Conservation (phyloP, 2,888 invertebrate genomes). For the Drosophila cracens region DNA sequence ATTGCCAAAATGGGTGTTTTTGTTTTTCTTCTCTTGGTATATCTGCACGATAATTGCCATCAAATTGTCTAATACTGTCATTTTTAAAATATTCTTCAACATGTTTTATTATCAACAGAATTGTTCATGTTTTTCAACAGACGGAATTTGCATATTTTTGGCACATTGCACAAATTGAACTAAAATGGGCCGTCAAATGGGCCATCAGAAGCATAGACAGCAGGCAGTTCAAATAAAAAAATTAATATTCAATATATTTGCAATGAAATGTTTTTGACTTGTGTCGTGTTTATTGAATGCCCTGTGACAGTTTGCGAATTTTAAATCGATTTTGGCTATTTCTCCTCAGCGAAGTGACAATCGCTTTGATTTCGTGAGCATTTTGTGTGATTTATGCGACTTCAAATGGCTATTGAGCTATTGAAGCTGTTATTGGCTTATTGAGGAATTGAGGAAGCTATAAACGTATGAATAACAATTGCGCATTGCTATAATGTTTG, state of each 20-base stretch:
- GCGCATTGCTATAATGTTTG: conserved; percentile 13
- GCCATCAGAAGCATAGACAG: conserved; percentile 38
- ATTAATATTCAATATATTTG: conserved; percentile 76
- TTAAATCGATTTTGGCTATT: conserved; percentile 53
- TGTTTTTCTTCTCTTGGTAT: neutral
- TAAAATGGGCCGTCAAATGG: conserved; percentile 55
- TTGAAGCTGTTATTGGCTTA: conserved; percentile 20
- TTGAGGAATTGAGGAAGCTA: conserved; percentile 55
- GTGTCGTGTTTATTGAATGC: conserved; percentile 62
- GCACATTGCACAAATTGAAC: conserved; percentile 64
- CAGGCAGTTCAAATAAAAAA: conserved; percentile 25
- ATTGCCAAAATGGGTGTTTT: neutral
- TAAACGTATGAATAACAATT: conserved; percentile 36
- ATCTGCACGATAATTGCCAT: conserved; percentile 28
- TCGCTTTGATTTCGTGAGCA: conserved; percentile 53
- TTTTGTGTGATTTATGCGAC: conserved; percentile 65
- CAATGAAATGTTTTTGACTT: conserved; percentile 72
- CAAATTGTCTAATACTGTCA: conserved; percentile 34
- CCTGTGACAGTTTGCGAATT: conserved; percentile 72
- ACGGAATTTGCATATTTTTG: conserved; percentile 58
- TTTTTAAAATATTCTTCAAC: conserved; percentile 47
- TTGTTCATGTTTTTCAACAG: conserved; percentile 50
- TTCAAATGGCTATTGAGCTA: conserved; percentile 29
- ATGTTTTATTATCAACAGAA: conserved; percentile 60
- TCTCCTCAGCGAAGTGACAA: conserved; percentile 36